Evolutionary conservation across 2,888 invertebrate genomes (phyloP), one percentile per base, ranked within the genome.

Genomic region (Helobdella robusta): DNA sequence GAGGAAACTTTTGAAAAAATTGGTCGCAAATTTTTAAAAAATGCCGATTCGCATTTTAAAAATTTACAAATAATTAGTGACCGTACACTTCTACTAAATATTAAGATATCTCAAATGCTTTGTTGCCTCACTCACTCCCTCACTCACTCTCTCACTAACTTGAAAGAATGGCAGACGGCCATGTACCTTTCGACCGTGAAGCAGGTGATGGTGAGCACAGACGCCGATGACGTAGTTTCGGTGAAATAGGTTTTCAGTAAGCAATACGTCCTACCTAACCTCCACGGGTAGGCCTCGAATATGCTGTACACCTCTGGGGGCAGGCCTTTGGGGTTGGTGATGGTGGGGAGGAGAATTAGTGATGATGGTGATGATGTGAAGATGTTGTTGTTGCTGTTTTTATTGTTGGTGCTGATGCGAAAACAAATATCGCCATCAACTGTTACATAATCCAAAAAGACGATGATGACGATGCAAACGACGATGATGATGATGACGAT

Each of bases 101-200:
- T n/a, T n/a, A n/a, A n/a, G n/a, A n/a, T n/a, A n/a, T n/a, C n/a
- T n/a, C n/a, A n/a, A n/a, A n/a, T n/a, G n/a, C n/a, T n/a, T n/a
- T n/a, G n/a, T n/a, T n/a, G n/a, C n/a, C n/a, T n/a, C n/a, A n/a
- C n/a, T n/a, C n/a, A n/a, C n/a, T n/a, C n/a, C n/a, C n/a, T n/a
- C n/a, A n/a, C n/a, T n/a, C n/a, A n/a, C n/a, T n/a, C n/a, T n/a
- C n/a, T 4, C 11, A 36, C 36, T 32, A 20, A 61, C 61, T 86
- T 86, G 48, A 92, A 81, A 0, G 92, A 91, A 77, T 91, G 88
- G 76, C 92, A 92, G 75, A 92, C 91, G 36, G 91, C 91, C 71
- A 91, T 81, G 81, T 91, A 82, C 52, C 92, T 84, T 81, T 92
- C 92, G 80, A 88, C 85, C 0, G 91, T 91, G 81, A 92, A 92